Evolutionary conservation across 2,888 invertebrate genomes (phyloP), one percentile per base, ranked within the genome.

Genomic region (Cataglyphis cursor): DNA sequence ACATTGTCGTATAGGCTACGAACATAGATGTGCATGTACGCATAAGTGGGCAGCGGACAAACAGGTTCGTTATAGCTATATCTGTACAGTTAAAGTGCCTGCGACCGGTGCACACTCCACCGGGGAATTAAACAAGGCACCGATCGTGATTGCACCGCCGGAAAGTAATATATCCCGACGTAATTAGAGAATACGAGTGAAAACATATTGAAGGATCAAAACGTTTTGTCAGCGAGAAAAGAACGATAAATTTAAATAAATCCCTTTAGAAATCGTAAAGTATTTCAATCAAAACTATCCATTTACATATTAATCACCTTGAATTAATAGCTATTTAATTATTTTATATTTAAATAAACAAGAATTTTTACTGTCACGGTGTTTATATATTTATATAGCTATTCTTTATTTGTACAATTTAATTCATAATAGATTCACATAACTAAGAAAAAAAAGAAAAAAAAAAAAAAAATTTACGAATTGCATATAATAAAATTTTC

Each of bases 51-150:
- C 41, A 57, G 57, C 41, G 59, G 70, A 76, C 76, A 76, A 76
- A 70, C 78, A 78, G 59, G 70, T 70, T 70, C 57, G 35, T 59
- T 70, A 78, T 44, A 59, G 18, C 21, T 78, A 84, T 82, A 86
- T 81, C 76, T 82, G 64, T 84, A 86, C 68, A 83, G 76, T 82
- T 84, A 80, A 51, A 82, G 54, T 68, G 81, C 74, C 44, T 35
- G 61, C 64, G 72, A 62, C 48, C 44, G 59, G 59, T 61, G 54
- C 76, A 48, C 70, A 59, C 21, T 72, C 31, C 44, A 31, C 12
- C 12, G 44, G 28, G 28, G 31, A 59, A 68, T 59, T 78, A 35
- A 65, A 24, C 65, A 41, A 65, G 54, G 41, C 41, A 44, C 44
- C 12, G 21, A 78, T 57, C 21, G 21, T 35, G 31, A 78, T 70